phyloP scores from a whole-genome alignment of 2,113 vertebrate genomes.

The Puma concolor region DNA sequence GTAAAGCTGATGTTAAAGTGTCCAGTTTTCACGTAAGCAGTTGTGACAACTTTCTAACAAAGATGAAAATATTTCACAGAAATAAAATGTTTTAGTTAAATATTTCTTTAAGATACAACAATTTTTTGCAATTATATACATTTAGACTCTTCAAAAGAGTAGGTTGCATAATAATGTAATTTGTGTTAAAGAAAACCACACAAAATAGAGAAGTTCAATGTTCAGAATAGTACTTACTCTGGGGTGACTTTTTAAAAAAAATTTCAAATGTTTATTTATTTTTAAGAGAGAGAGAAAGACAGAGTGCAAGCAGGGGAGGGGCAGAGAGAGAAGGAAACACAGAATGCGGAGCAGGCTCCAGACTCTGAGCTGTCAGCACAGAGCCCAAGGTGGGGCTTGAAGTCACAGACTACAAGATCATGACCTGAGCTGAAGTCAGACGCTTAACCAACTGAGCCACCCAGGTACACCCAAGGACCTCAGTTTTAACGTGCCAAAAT shows the following conservation, averaged over 20 bases:
- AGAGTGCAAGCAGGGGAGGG: too few species aligned
- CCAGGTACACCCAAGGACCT: too few species aligned
- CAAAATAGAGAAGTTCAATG: not conserved
- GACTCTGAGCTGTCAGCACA: too few species aligned
- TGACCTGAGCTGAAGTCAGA: too few species aligned
- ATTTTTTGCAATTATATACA: not conserved
- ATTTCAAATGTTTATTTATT: too few species aligned
- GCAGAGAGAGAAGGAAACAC: too few species aligned
- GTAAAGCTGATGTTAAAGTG: not conserved
- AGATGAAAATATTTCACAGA: not conserved
- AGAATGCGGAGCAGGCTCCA: too few species aligned
- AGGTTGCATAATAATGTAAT: not conserved
- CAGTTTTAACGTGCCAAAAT: too few species aligned
- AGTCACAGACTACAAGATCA: too few species aligned
- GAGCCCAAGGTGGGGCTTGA: too few species aligned
- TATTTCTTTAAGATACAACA: not conserved
- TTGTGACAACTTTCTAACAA: not conserved
- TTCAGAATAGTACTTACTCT: not conserved
- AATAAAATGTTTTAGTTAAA: not conserved
- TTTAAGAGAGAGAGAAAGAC: too few species aligned
- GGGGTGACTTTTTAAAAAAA: not conserved
- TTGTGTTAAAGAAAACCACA: not conserved
- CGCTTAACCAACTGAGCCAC: too few species aligned
- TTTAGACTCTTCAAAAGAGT: not conserved
- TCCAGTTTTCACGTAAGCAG: not conserved